Evolutionary conservation across 1,140 invertebrate genomes (phyloP).

Genomic region (Maniola jurtina): DNA sequence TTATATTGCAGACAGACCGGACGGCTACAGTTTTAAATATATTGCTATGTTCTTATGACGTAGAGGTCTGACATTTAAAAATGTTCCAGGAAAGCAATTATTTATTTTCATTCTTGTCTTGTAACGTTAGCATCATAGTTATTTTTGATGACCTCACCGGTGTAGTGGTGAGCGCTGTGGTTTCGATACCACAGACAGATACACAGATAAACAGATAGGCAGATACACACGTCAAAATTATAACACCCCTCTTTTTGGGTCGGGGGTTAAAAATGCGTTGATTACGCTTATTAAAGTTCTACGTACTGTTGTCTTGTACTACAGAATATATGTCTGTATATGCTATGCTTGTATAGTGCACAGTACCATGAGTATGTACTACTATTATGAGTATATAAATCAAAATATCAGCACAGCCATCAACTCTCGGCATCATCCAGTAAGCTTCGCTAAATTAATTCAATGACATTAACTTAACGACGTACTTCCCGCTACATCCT

Average conservation of each 20-base stretch:
- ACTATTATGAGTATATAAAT: neutral
- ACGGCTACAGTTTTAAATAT: slow-evolving; percentile 20
- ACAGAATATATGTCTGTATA: no score
- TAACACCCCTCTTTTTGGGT: no score
- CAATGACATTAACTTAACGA: slow-evolving; percentile 1
- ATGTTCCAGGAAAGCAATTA: slow-evolving; percentile 6
- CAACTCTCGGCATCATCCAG: neutral
- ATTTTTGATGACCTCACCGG: no score
- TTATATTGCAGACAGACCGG: slow-evolving; percentile 13
- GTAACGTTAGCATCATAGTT: neutral
- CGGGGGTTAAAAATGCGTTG: no score
- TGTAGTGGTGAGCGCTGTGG: no score
- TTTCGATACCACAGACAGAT: no score
- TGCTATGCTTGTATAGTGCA: no score
- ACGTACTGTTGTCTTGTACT: no score
- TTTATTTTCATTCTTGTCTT: neutral
- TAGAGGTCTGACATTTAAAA: slow-evolving; percentile 7
- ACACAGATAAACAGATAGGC: no score
- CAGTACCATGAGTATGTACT: no score
- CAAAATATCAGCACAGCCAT: neutral
- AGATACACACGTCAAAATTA: no score
- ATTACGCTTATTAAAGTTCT: no score
- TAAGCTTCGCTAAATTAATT: slow-evolving; percentile 3
- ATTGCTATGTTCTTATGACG: slow-evolving; percentile 8
- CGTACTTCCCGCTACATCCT: neutral